Base-by-base conservation (phyloP, 37 sponge, comb jelly and placozoan species). In the Bolinopsis microptera region DNA sequence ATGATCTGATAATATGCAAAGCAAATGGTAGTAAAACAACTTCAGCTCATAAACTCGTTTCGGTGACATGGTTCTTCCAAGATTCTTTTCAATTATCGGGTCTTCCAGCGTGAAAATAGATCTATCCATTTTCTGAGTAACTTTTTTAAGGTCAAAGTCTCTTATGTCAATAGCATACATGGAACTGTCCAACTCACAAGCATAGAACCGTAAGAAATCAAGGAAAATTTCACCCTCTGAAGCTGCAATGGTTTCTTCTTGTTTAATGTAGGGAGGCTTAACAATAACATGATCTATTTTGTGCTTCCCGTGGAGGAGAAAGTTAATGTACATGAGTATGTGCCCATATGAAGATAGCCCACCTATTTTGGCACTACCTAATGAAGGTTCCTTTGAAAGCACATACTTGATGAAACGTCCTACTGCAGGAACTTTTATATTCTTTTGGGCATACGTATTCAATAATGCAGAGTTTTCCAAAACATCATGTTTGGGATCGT, bases 221-320 rank as follows among this genome's bases (percentile, higher is more conserved):
- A 86, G 90, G 26, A 86, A 86, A 39, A 86, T 86, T 9, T 86
- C 90, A 3, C 61, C 90, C 48, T 86, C 90, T 3, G 90, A 86
- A n/a, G 41, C 61, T 39, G n/a, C 61, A 86, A 86, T 28, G 13
- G 24, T 27, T 86, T 86, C 90, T n/a, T 86, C 41, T 23, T n/a
- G 13, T 22, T 86, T 38, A 26, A 39, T 34, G 26, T 41, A 41
- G 1, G 90, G 32, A 1, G 22, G 48, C 26, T 40, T 35, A 25
- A 86, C 61, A 39, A 36, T 2, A 1, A 86, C 90, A 41, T 86
- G 90, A 16, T 8, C 39, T 13, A 41, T 26, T 26, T 39, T 28
- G 28, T 86, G 61, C 5, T 30, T 38, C 3, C 90, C 61, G 26
- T 86, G 90, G 38, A 86, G 35, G 2, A 86, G 35, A 48, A 86